Conservation (phyloP, 2,113 vertebrate species). For the Chionodraco myersi region DNA sequence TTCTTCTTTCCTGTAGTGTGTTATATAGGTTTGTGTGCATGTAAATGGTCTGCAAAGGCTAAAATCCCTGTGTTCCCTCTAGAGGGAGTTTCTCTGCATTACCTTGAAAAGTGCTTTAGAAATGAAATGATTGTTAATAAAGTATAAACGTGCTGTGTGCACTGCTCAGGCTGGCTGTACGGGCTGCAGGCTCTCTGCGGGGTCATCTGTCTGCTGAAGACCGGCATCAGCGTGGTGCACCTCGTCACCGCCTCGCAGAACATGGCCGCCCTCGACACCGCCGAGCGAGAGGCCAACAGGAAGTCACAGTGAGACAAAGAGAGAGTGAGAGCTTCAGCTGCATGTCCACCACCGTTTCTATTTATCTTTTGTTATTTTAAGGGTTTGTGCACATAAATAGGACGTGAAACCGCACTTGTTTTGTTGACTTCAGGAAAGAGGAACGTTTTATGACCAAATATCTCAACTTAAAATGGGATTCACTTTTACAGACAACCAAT, state of each 20-base stretch:
- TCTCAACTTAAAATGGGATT: not conserved
- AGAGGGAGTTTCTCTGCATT: too few species aligned
- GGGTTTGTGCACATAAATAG: not conserved
- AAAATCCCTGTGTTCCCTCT: too few species aligned
- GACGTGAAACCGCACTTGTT: not conserved
- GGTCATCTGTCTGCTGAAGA: conserved; percentile 84
- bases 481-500: not conserved
- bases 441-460: conserved; percentile 28
- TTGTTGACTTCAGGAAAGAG: not conserved
- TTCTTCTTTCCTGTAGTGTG: too few species aligned
- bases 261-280: conserved; percentile 88
- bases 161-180: conserved; percentile 81
- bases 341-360: not conserved
- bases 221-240: conserved; percentile 87
- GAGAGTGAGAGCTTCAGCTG: not conserved
- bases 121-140: too few species aligned
- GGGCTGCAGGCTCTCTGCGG: conserved; percentile 83
- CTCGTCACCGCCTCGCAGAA: conserved; percentile 89
- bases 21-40: too few species aligned
- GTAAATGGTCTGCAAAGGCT: too few species aligned
- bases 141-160: not conserved
- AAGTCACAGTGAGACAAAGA: conserved; percentile 73
- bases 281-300: conserved; percentile 80
- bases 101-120: too few species aligned
- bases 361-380: not conserved